Percentiles rank a stretch among this genome's conserved stretches.
Evolutionary conservation across 1,140 invertebrate species (phyloP).

Genomic region (Drosophila nebulosa): DNA sequence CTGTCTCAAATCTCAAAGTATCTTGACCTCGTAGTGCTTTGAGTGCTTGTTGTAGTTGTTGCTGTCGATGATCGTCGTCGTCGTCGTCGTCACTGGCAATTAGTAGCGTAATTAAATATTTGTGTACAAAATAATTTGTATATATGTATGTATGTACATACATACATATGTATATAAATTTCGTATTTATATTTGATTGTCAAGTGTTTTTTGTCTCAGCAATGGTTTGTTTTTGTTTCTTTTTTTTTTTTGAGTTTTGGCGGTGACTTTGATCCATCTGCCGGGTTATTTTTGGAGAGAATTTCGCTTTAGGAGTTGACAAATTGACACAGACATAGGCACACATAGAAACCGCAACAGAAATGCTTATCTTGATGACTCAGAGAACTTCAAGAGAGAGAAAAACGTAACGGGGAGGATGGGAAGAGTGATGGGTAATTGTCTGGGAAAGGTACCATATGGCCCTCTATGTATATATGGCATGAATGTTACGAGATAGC

Average conservation of each 20-base stretch:
- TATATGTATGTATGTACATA: too few species aligned
- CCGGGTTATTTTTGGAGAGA: constrained; percentile 20
- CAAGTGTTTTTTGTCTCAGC: constrained; percentile 27
- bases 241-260: too few species aligned
- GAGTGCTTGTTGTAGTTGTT: constrained; percentile 25
- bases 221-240: constrained; percentile 1
- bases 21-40: constrained; percentile 59
- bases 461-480: background rate
- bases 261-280: constrained; percentile 36
- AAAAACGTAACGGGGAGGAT: background rate
- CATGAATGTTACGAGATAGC: constrained; percentile 5
- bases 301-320: constrained; percentile 52
- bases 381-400: constrained; percentile 25
- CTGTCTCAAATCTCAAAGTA: constrained; percentile 33
- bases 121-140: constrained; percentile 50
- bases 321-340: constrained; percentile 53
- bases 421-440: constrained; percentile 19
- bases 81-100: constrained; percentile 48
- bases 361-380: constrained; percentile 75
- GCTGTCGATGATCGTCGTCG: constrained; percentile 15
- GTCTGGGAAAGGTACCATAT: constrained; percentile 55
- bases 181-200: constrained; percentile 54
- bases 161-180: constrained; percentile 22
- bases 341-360: background rate
- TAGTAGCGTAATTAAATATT: constrained; percentile 78